Evolutionary conservation across 2,797 vertebrate species (phyloP).

Genomic region (Hirundo rustica): DNA sequence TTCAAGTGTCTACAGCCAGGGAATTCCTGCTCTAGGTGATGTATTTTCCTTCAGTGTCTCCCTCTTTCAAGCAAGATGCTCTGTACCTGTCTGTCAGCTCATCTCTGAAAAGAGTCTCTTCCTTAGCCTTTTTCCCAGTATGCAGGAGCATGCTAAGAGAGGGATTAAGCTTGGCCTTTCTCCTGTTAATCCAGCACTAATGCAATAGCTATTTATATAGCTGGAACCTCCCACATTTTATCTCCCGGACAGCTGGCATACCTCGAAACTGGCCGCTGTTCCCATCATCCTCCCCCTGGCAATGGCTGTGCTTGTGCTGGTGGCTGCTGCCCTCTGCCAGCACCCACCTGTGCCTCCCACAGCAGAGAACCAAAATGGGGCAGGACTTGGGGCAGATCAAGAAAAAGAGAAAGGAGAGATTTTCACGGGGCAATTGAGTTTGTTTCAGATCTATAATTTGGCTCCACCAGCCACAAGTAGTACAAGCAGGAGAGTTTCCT

Average conservation of each 20-base stretch:
- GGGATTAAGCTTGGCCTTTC: not conserved
- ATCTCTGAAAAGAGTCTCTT: not conserved
- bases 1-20: not conserved
- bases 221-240: not conserved
- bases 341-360: fast-evolving
- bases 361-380: not conserved
- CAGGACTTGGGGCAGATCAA: not conserved
- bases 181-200: not conserved
- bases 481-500: not conserved
- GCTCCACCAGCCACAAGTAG: not conserved
- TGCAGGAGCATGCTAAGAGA: not conserved
- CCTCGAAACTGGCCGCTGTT: not conserved
- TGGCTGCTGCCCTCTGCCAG: not conserved
- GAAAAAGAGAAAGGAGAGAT: not conserved
- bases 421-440: not conserved
- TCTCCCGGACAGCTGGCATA: not conserved
- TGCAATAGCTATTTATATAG: not conserved
- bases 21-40: not conserved
- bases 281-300: not conserved
- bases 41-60: not conserved
- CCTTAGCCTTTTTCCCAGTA: not conserved
- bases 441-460: not conserved
- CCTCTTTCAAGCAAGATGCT: not conserved
- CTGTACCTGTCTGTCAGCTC: not conserved
- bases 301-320: not conserved